A percentile compares a stretch with the other conserved stretches of the same genome.
phyloP scores from a whole-genome alignment of 2,888 invertebrate species.

The Zygaena filipendulae region DNA sequence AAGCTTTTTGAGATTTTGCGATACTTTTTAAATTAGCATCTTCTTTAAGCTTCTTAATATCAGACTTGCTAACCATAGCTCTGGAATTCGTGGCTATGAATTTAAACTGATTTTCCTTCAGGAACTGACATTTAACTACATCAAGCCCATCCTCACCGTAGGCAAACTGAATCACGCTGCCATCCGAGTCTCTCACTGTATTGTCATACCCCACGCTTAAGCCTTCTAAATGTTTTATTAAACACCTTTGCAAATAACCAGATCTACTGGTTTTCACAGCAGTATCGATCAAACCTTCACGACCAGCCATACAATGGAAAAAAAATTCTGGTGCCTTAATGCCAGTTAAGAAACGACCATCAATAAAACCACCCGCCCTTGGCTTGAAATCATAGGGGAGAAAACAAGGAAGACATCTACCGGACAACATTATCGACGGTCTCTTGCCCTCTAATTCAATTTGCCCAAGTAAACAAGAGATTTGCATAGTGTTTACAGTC shows the following conservation, averaged over 20 bases:
- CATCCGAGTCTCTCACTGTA: slow-evolving; percentile 96
- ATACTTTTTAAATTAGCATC: slow-evolving; percentile 60
- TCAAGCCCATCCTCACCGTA: slow-evolving; percentile 97
- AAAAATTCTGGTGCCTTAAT: slow-evolving; percentile 98
- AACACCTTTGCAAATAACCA: slow-evolving; percentile 96
- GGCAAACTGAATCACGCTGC: slow-evolving; percentile 90
- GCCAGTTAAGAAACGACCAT: slow-evolving; percentile 97
- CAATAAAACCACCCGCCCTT: slow-evolving; percentile 95
- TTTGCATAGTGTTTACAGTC: slow-evolving; percentile 97
- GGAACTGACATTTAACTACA: slow-evolving; percentile 86
- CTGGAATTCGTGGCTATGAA: slow-evolving; percentile 86
- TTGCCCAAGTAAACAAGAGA: slow-evolving; percentile 96
- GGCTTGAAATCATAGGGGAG: slow-evolving; percentile 87
- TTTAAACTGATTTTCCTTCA: slow-evolving; percentile 77
- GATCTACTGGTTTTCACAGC: slow-evolving; percentile 99
- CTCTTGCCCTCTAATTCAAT: slow-evolving; percentile 98
- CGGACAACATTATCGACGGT: slow-evolving; percentile 94
- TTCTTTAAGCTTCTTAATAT: slow-evolving; percentile 69
- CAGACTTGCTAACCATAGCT: slow-evolving; percentile 69
- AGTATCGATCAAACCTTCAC: slow-evolving; percentile 99
- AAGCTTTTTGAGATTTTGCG: slow-evolving; percentile 65
- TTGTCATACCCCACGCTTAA: slow-evolving; percentile 92
- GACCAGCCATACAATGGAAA: slow-evolving; percentile 99
- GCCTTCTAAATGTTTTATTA: slow-evolving; percentile 98
- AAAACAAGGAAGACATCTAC: slow-evolving; percentile 93